Conservation (phyloP, 2,797 vertebrate species). For the Myripristis jacobus region DNA sequence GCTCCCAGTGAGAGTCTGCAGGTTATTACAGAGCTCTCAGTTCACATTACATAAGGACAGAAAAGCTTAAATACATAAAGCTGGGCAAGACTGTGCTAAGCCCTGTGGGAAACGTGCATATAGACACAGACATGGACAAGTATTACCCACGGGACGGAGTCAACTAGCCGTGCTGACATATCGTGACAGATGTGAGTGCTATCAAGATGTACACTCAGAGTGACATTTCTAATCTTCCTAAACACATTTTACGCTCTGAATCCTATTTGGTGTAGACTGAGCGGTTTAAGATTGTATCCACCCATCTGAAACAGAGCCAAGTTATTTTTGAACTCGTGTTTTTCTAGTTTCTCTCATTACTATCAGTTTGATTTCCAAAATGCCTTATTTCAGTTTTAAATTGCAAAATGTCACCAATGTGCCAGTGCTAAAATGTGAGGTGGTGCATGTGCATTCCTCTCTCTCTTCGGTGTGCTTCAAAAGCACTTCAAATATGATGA, state of each 20-base stretch:
- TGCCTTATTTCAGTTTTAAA: not conserved
- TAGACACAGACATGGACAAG: not conserved
- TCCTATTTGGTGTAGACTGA: slow-evolving; percentile 17
- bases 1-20: slow-evolving; percentile 44
- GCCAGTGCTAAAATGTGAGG: not conserved
- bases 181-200: not conserved
- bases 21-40: slow-evolving; percentile 32
- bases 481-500: not conserved
- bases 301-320: not conserved
- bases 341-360: not conserved
- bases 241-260: slow-evolving; percentile 23
- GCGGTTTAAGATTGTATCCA: too few species aligned
- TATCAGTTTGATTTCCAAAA: not conserved
- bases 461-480: not conserved
- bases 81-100: slow-evolving; percentile 39
- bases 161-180: slow-evolving; percentile 6
- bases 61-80: slow-evolving; percentile 36
- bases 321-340: not conserved
- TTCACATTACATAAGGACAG: slow-evolving; percentile 56
- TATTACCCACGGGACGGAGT: slow-evolving; percentile 23
- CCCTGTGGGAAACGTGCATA: slow-evolving; percentile 60
- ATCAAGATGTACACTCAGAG: too few species aligned
- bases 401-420: not conserved
- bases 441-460: not conserved
- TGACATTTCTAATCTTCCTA: slow-evolving; percentile 8